Base-by-base conservation (phyloP, 2,113 vertebrate genomes). In the Nothobranchius kuhntae region DNA sequence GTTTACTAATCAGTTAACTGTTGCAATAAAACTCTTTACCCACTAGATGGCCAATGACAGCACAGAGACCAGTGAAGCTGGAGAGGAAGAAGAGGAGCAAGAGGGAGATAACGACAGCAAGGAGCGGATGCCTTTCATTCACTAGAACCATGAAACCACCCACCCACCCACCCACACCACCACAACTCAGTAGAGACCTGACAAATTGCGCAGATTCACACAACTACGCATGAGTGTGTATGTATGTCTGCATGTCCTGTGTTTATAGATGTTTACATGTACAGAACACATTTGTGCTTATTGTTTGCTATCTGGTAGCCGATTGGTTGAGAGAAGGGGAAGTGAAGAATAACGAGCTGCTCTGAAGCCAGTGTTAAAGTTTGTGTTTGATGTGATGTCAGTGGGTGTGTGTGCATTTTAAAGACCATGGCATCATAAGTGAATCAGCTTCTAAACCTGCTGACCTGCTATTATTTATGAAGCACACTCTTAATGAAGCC, bases 101-200 rank as follows among this genome's bases (percentile, higher is more conserved):
- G 98, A 99, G 81, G 97, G 95, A 0, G 97, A 98, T 88, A 93
- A 93, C 0, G 98, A 99, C 81, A 98, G 95, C 83, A 99, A 99
- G 90, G 98, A 99, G 87, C 92, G 96, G 69, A 99, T 96, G 93
- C 98, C 98, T 24, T 99, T 99, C 80, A 99, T 99, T 91, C 96
- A 99, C 92, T 99, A 95, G 89, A 73, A 53, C 53, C 55, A 30
- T 13, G 13, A 15, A 30, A 40, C 30, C 30, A 3, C 30, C 2
- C 30, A 30, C 30, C 2, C 30, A 30, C 30, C 2, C 30, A 4
- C 30, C 2, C 4, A 35, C n/a, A 4, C 5, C 40, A 24, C 53
- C 12, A 42, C 51, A 45, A 15, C 59, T 53, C 40, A 42, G 65
- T 61, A 59, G 40, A 77, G 63, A 69, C 70, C 57, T 56, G 45